Evolutionary conservation across 53 echinoderm and acorn worm species (phyloP).

Genomic region (Stichopus horrens): DNA sequence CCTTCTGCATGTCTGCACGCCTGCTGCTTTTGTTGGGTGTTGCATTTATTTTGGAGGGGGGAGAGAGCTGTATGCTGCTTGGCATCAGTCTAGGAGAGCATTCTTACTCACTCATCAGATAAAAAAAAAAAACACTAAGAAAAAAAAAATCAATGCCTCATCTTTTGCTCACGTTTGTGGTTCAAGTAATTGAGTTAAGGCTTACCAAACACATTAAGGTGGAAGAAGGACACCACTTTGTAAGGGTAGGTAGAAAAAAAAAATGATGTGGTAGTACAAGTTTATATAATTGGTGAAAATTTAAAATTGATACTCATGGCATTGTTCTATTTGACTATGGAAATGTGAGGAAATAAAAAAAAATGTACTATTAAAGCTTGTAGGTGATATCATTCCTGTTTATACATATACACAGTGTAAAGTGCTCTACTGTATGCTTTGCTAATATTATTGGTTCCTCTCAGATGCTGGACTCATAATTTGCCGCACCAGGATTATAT

Average conservation of each 20-base stretch:
- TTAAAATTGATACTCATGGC: constrained; percentile 18
- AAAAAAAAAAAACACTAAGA: background rate
- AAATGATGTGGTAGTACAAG: constrained; percentile 6
- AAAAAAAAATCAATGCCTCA: constrained; percentile 30
- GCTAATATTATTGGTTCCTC: too few species aligned
- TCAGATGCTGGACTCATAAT: too few species aligned
- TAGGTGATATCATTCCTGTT: too few species aligned
- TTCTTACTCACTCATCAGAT: background rate
- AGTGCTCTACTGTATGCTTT: too few species aligned
- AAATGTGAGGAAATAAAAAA: too few species aligned
- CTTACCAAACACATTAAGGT: constrained; percentile 37
- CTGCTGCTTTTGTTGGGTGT: background rate
- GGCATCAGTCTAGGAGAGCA: constrained; percentile 13
- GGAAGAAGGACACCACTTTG: constrained; percentile 23
- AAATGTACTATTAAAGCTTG: too few species aligned
- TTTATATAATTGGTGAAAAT: constrained; percentile 25
- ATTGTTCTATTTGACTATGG: background rate
- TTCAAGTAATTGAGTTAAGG: constrained; percentile 26
- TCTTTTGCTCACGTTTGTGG: constrained; percentile 41
- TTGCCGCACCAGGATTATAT: too few species aligned
- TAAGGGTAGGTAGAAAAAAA: background rate
- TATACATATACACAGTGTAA: too few species aligned
- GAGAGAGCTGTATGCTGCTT: background rate
- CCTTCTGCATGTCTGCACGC: constrained; percentile 40
- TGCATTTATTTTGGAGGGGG: background rate